Evolutionary conservation across 2,797 vertebrate species (phyloP), one percentile per base, ranked within the genome.

Genomic region (Channa striata): DNA sequence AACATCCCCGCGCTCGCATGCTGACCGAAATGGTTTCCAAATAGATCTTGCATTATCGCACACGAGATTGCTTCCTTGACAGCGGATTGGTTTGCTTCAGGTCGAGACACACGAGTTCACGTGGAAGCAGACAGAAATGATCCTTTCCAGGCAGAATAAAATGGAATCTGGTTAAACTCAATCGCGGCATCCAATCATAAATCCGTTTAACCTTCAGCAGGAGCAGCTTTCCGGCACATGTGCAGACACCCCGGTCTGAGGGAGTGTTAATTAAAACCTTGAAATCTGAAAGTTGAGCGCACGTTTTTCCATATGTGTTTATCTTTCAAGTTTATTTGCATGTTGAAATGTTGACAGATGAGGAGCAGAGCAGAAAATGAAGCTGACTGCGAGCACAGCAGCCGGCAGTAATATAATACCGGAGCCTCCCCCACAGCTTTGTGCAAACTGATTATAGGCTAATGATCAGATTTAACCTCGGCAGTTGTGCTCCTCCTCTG

Each of bases 401-500:
- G 59, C 46, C 43, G 25, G 63, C 34, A n/a, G 14, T 57, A 59
- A 74, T 34, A 11, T 30, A 61, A 50, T 2, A 47, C 39, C 36
- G 5, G 13, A 34, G 51, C 57, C 54, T 4, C 56, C 67, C 52
- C 52, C 39, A n/a, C 69, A 47, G 14, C 57, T 21, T 12, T 33
- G 7, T 30, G 12, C 51, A 46, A 48, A 72, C 39, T 39, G 51
- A 66, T 68, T 25, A 49, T 20, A n/a, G 64, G 64, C 57, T 63
- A 68, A 73, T 68, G 67, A 71, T 66, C 23, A 40, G 23, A 60
- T 72, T 67, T 65, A 67, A 71, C 56, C 74, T 60, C 42, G 3
- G n/a, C 9, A 1, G 48, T 11, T 70, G 8, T 14, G 30, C 25
- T 52, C 52, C 59, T 50, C 59, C 21, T 62, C 52, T 60, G 44